Base-by-base conservation (phyloP, 2,113 vertebrate genomes). In the Scomber japonicus region DNA sequence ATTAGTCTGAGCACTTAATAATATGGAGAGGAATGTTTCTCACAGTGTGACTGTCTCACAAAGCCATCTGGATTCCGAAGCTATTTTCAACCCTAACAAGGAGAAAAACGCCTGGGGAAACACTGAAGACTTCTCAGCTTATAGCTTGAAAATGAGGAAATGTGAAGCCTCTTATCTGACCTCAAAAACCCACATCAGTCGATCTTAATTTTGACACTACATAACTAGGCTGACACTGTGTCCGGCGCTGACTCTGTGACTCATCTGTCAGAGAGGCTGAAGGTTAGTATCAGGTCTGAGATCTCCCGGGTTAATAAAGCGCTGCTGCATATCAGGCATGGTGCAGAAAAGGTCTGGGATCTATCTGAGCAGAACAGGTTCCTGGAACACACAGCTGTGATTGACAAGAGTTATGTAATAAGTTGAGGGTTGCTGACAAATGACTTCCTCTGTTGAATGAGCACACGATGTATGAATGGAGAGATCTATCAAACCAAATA, bases 271-370 rank as follows among this genome's bases (percentile, higher is more conserved):
- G 49, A 67, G 54, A 16, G 19, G 35, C 59, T 48, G 68, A 62
- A 14, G 75, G 75, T 64, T 60, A 0, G 40, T 55, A 83, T 80
- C 82, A 55, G 66, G 44, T 45, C 14, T 49, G 35, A 82, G 75
- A 84, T 86, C 81, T 86, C 40, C 11, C 1, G 56, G 57, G 30
- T 85, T 83, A 86, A 84, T 86, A 72, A 82, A 59, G 75, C n/a
- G 3, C 55, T 24, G 63, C 63, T 66, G 50, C 54, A 45, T 59
- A 70, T 88, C 82, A 64, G 80, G 54, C 44, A 5, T 71, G 49
- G 49, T 30, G 57, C 65, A 69, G 45, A 70, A 71, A 64, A 51
- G 81, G 50, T 30, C 73, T 16, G 62, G 69, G 71, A 85, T 87
- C 66, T 15, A 19, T 51, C 76, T 46, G 12, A 1, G 24, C 19